Percentiles rank a stretch among this genome's conserved stretches.
Conservation (phyloP, 2,113 vertebrate species). For the Cariama cristata region DNA sequence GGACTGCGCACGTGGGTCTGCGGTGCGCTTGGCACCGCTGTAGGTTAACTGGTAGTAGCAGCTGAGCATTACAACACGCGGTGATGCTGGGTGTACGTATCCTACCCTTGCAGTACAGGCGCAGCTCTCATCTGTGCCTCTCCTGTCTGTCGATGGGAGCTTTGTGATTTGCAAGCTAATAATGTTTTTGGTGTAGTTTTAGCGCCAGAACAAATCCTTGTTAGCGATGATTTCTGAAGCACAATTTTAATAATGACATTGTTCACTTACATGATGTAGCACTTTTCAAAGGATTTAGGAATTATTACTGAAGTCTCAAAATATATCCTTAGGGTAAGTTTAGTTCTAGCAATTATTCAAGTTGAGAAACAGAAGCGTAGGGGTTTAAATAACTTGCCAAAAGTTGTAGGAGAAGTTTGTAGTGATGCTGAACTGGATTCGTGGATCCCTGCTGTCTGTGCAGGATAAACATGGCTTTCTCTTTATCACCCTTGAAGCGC, state of each 20-base stretch:
- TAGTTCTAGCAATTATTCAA: constrained; percentile 31
- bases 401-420: neutral
- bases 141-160: neutral
- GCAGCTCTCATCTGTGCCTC: neutral
- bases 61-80: accelerated
- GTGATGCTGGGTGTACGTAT: neutral
- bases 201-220: constrained; percentile 7
- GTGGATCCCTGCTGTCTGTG: neutral
- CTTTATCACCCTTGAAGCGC: neutral
- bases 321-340: constrained; percentile 33
- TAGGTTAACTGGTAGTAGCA: neutral
- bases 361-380: neutral
- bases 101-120: neutral
- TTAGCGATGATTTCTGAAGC: constrained; percentile 46
- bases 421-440: neutral
- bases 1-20: neutral
- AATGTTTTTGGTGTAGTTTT: neutral
- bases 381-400: constrained; percentile 18
- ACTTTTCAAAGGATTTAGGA: constrained; percentile 43
- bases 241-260: constrained; percentile 56
- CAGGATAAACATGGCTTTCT: neutral
- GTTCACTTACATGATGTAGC: constrained; percentile 41
- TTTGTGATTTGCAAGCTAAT: constrained; percentile 15
- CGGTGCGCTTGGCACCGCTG: neutral
- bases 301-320: constrained; percentile 54